Base-by-base conservation (phyloP, 2,888 invertebrate genomes). In the Cyclophora albipunctata region DNA sequence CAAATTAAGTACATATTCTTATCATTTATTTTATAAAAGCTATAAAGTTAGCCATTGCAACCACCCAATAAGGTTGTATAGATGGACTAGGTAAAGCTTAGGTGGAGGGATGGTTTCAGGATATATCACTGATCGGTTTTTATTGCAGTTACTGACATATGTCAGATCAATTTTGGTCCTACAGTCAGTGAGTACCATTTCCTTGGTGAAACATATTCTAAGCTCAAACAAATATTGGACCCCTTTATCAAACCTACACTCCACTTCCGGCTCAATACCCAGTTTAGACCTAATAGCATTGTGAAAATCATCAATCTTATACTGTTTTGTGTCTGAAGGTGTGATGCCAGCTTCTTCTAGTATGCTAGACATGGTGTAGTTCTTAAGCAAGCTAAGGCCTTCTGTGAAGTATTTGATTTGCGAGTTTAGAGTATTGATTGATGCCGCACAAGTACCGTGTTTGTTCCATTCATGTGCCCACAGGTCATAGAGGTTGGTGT, bases 391-490 rank as follows among this genome's bases (percentile, higher is more conserved):
- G 3, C 80, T 67, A 5, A 95, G 67, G 0, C 93, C 94, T 62
- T 91, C 84, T 3, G 75, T 69, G 68, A 95, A 95, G 72, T 94
- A 95, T 64, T 93, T 92, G 0, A 86, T 62, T 64, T 94, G 92
- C 33, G 84, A 87, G 59, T 90, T 81, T 0, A 95, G 67, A 1
- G 76, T 62, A 0, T 90, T 80, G 3, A 94, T 59, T 5, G 72
- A 56, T 1, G 90, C 84, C 0, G 95, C 93, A 67, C 95, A 95
- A 0, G 95, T 94, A 2, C 95, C 95, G 67, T 95, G 95, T 65
- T 95, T 95, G 2, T 86, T 73, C 95, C 95, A 95, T 73, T 95
- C 95, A 64, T 95, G 94, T 52, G 91, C 86, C 95, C 95, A 95
- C 42, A 95, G 87, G 5, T 91, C 85, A 62, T 92, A 87, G 5